Conservation (phyloP, 2,797 vertebrate genomes). For the Sarcophilus harrisii region DNA sequence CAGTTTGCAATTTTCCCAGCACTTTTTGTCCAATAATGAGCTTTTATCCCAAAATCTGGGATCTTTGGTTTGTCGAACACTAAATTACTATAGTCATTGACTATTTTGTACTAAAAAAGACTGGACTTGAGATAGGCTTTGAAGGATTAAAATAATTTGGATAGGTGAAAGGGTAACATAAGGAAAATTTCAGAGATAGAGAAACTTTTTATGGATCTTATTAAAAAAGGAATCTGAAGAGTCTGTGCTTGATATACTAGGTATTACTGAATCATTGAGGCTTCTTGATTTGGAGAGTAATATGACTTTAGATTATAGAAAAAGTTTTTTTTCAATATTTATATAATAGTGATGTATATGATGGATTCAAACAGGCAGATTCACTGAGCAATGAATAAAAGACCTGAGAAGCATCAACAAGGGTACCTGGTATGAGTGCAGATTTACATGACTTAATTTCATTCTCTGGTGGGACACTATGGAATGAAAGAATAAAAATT, state of each 20-base stretch:
- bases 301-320: not conserved
- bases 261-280: not conserved
- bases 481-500: not conserved
- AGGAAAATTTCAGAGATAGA: not conserved
- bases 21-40: no score
- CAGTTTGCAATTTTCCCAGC: no score
- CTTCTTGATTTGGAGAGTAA: not conserved
- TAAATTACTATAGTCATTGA: no score
- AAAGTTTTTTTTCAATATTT: not conserved
- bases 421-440: no score
- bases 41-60: no score
- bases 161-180: not conserved
- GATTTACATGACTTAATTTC: not conserved
- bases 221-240: not conserved
- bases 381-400: not conserved
- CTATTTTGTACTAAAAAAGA: not conserved
- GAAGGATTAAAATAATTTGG: not conserved
- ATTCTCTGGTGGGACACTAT: not conserved
- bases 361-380: not conserved
- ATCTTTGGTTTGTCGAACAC: no score
- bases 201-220: not conserved
- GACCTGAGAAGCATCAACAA: fast-evolving
- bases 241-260: not conserved
- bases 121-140: not conserved
- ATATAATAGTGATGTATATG: not conserved